Conservation (phyloP, 2,113 vertebrate genomes). For the Ia io region DNA sequence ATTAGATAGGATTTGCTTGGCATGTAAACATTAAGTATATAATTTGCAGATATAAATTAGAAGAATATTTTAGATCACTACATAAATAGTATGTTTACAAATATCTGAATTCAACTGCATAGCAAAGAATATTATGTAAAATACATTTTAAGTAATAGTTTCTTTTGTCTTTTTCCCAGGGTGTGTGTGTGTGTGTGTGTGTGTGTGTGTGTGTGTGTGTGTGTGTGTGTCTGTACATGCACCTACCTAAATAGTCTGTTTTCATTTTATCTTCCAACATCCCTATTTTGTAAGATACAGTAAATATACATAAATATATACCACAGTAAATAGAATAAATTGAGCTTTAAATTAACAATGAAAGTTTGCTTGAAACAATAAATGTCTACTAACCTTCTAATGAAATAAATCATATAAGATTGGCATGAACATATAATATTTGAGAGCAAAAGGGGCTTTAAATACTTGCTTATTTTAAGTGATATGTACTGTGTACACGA, state of each 20-base stretch:
- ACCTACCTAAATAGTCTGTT: background rate
- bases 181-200: background rate
- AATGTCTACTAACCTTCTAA: background rate
- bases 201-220: background rate
- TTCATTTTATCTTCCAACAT: background rate
- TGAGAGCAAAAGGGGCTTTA: background rate
- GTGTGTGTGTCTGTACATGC: background rate
- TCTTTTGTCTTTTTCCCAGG: background rate
- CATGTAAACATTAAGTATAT: background rate
- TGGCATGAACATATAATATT: background rate
- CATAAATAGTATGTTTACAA: background rate
- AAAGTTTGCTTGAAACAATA: background rate
- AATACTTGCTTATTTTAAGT: background rate
- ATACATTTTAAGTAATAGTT: background rate
- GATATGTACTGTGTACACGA: background rate
- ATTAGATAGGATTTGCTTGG: no score
- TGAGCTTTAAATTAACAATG: background rate
- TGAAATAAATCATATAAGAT: background rate
- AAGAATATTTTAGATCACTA: background rate
- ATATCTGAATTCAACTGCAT: background rate
- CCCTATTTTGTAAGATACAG: background rate
- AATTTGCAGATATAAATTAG: background rate
- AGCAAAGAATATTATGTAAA: background rate
- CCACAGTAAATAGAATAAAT: background rate
- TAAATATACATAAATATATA: background rate